These are phyloP conservation scores for Tromatobia lineatoria DNA, from an alignment of 2,888 invertebrate species.

Conservation along the genomic window DNA sequence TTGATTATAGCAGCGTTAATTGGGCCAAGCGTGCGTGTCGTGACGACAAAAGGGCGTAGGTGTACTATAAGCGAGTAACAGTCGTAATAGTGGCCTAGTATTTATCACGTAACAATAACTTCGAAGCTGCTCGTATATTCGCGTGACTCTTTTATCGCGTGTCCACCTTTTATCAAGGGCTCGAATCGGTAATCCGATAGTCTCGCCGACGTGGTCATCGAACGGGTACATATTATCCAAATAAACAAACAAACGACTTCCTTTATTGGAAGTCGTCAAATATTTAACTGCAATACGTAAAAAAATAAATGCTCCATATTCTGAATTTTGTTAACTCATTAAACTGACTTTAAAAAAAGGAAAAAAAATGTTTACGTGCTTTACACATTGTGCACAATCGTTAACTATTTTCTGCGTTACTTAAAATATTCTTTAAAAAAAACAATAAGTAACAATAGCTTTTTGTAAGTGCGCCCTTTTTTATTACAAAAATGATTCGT, in stretches of 20 bases:
- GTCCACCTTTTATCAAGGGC: constrained; percentile 29
- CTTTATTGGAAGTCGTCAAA: too few species aligned
- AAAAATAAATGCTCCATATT: too few species aligned
- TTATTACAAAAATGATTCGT: too few species aligned
- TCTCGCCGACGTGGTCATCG: not conserved
- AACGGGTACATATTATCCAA: not conserved
- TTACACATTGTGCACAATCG: too few species aligned
- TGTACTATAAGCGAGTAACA: constrained; percentile 47
- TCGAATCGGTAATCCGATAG: constrained; percentile 56
- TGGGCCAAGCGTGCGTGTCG: constrained; percentile 40
- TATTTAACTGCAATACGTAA: too few species aligned
- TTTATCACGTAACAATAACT: constrained; percentile 17
- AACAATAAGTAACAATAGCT: too few species aligned
- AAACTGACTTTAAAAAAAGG: too few species aligned
- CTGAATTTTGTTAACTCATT: too few species aligned
- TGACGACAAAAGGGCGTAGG: constrained; percentile 54
- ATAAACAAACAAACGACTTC: not conserved
- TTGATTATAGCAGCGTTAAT: constrained; percentile 53
- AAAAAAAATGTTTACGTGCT: too few species aligned
- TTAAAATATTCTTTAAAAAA: too few species aligned
- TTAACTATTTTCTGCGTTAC: too few species aligned
- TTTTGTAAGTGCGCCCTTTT: too few species aligned
- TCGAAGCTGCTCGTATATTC: constrained; percentile 17
- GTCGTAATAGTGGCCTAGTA: constrained; percentile 28
- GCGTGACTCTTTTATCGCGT: constrained; percentile 60